Conservation (phyloP, 2,113 vertebrate genomes). For the Colinus virginianus region DNA sequence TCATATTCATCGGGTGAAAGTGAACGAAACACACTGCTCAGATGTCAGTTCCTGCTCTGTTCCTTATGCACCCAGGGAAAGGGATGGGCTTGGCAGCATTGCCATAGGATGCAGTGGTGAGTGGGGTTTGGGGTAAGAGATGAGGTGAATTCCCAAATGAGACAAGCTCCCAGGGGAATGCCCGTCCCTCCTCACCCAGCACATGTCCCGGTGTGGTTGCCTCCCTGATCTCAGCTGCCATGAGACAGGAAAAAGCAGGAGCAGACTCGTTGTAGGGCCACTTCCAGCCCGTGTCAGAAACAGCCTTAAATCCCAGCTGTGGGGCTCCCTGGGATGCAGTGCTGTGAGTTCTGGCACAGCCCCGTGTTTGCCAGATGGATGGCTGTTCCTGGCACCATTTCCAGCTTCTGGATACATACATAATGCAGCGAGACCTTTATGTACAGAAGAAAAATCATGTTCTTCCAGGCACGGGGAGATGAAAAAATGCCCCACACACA, state of each 20-base stretch:
- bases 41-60: not conserved
- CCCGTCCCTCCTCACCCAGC: not conserved
- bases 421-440: not conserved
- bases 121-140: not conserved
- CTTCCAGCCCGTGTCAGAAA: not conserved
- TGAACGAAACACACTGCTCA: not conserved
- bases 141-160: not conserved
- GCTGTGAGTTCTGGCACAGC: constrained; percentile 4
- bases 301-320: not conserved
- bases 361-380: constrained; percentile 21
- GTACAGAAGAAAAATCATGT: not conserved
- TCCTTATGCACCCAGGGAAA: not conserved
- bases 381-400: constrained; percentile 27
- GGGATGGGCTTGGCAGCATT: not conserved
- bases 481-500: not conserved
- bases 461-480: not conserved
- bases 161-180: not conserved
- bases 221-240: not conserved
- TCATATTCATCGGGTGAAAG: not conserved
- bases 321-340: not conserved
- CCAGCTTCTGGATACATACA: constrained; percentile 38
- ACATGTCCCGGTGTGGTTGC: not conserved
- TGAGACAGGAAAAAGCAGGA: not conserved
- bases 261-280: not conserved
- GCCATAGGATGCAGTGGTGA: not conserved